These are phyloP conservation scores for Diprion similis DNA, from an alignment of 1,140 invertebrate genomes.

Conservation along the genomic window DNA sequence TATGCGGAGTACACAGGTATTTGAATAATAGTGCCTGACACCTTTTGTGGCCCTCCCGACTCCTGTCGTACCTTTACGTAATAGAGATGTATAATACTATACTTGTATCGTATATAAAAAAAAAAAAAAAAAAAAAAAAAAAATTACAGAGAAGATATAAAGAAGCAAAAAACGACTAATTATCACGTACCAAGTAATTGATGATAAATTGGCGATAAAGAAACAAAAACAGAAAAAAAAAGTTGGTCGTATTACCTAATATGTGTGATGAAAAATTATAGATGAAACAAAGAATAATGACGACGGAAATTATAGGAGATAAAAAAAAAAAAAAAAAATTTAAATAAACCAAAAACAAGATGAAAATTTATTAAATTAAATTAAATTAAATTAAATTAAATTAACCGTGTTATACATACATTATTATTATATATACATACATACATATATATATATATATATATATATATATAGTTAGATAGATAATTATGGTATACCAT, in stretches of 20 bases:
- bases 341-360: no score
- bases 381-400: no score
- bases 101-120: background rate
- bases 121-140: slow-evolving; percentile 29
- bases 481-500: no score
- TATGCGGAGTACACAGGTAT: slow-evolving; percentile 59
- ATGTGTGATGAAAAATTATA: no score
- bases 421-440: background rate
- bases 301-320: no score
- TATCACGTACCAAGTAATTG: slow-evolving; percentile 39
- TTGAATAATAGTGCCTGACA: slow-evolving; percentile 62
- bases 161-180: slow-evolving; percentile 36
- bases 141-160: slow-evolving; percentile 33
- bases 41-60: slow-evolving; percentile 61
- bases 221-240: slow-evolving; percentile 27
- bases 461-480: background rate
- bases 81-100: slow-evolving; percentile 2
- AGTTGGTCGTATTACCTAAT: no score
- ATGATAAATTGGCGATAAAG: slow-evolving; percentile 40
- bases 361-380: no score
- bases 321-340: no score
- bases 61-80: slow-evolving; percentile 43
- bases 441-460: background rate
- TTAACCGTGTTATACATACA: background rate
- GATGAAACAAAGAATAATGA: no score